phyloP scores from a whole-genome alignment of 1,140 invertebrate species.

The Gonioctena quinquepunctata region DNA sequence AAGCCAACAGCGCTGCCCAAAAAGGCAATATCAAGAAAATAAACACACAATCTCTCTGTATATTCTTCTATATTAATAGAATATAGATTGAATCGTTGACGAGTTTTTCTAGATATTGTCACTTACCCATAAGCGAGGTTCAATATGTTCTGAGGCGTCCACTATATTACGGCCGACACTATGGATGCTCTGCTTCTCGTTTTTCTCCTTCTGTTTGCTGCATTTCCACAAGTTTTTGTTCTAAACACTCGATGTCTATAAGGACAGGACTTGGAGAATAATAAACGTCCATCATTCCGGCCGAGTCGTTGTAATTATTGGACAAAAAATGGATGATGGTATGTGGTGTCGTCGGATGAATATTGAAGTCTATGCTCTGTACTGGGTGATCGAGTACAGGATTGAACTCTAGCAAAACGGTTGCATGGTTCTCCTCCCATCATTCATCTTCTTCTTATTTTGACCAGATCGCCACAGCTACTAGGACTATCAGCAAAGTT shows the following conservation, averaged over 20 bases:
- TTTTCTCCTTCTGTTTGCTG: not conserved
- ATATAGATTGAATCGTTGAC: conserved; percentile 40
- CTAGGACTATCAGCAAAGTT: too few relatives aligned
- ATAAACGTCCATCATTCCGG: not conserved
- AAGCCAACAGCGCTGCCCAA: not conserved
- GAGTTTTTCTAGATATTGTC: conserved; percentile 30
- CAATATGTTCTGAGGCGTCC: conserved; percentile 24
- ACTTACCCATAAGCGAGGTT: conserved; percentile 20
- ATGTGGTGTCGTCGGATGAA: not conserved
- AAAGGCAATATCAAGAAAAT: conserved; percentile 28
- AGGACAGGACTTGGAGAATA: not conserved
- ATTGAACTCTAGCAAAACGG: too few relatives aligned
- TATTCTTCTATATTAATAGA: conserved; percentile 35
- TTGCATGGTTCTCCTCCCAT: too few relatives aligned
- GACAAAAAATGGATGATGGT: not conserved
- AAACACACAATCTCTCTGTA: conserved; percentile 10
- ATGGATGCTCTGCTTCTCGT: conserved; percentile 1
- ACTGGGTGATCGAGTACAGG: too few relatives aligned
- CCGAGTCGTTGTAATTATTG: not conserved
- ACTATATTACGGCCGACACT: conserved; percentile 6
- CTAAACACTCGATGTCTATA: not conserved
- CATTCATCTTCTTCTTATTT: too few relatives aligned
- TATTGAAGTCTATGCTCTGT: not conserved
- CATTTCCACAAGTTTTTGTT: conserved; percentile 16
- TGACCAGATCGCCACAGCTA: too few relatives aligned